Conservation (phyloP, 2,888 invertebrate species). For the Spatulosminthurus flaviceps region DNA sequence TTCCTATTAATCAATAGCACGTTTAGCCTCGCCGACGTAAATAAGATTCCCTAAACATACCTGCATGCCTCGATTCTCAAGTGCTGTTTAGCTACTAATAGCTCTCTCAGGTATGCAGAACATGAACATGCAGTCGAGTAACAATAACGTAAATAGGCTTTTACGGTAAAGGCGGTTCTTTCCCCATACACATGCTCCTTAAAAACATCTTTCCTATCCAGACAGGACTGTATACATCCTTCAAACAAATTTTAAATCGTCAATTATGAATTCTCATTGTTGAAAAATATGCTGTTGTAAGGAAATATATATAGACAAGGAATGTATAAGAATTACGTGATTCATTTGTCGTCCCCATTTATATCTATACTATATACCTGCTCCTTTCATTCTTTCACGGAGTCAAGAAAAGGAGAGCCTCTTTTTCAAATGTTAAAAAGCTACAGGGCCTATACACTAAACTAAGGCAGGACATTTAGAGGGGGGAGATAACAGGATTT, state of each 20-base stretch:
- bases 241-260: background rate
- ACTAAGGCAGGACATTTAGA: background rate
- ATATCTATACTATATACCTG: background rate
- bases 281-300: background rate
- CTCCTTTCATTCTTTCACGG: background rate
- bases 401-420: no score
- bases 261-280: background rate
- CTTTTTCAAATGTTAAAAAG: no score
- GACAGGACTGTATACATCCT: background rate
- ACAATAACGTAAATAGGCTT: background rate
- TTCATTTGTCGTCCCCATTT: slow-evolving; percentile 12
- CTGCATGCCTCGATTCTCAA: background rate
- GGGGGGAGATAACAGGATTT: background rate
- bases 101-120: background rate
- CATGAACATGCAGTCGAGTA: no score
- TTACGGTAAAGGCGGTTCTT: background rate
- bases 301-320: no score
- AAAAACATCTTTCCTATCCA: no score
- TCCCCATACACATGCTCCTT: no score
- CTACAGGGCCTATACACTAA: no score
- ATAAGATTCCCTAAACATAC: background rate
- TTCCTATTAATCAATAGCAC: slow-evolving; percentile 18
- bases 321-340: background rate
- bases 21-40: background rate
- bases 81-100: background rate